Base-by-base conservation (phyloP, 2,888 invertebrate genomes). In the Mantis religiosa region DNA sequence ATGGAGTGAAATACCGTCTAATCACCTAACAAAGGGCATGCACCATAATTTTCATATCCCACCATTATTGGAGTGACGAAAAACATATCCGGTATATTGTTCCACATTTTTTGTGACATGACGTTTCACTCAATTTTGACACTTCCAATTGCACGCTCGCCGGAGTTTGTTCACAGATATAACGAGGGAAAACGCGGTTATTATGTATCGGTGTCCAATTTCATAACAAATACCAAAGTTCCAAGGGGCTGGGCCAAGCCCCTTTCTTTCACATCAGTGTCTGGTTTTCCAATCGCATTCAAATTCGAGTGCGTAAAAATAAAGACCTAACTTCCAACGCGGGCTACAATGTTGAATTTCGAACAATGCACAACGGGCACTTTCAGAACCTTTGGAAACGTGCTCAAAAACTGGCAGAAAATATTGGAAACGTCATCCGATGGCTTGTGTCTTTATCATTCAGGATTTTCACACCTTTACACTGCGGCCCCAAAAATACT, bases 1-100 rank as follows among this genome's bases (percentile, higher is more conserved):
- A 71, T 71, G 54, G 20, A 25, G 20, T 20, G 15, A 71, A 71
- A 71, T 71, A 20, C 54, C 54, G 54, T 6, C 54, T 71, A 71
- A 20, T 71, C 54, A 71, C 54, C 54, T 71, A 71, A 71, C 54
- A 71, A 71, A 71, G 54, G 54, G 54, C 54, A 71, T 71, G 54
- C 54, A 71, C 20, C 54, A 71, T 71, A 71, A 15, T 71, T 87
- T 14, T 85, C 28, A 89, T 89, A 89, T 86, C 86, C 89, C 89
- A 89, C 89, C 89, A 89, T 89, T 89, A 89, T 86, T 83, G 89
- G 89, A 87, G 89, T 89, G 87, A 89, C 86, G 89, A 89, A 89
- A 89, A 89, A 89, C 89, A 89, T 89, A 71, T 89, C 89, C 28
- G 89, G 89, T 71, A 89, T 86, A 89, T 87, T 89, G 89, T 89